phyloP scores from a whole-genome alignment of 2,888 invertebrate species.

The Lydus trimaculatus region DNA sequence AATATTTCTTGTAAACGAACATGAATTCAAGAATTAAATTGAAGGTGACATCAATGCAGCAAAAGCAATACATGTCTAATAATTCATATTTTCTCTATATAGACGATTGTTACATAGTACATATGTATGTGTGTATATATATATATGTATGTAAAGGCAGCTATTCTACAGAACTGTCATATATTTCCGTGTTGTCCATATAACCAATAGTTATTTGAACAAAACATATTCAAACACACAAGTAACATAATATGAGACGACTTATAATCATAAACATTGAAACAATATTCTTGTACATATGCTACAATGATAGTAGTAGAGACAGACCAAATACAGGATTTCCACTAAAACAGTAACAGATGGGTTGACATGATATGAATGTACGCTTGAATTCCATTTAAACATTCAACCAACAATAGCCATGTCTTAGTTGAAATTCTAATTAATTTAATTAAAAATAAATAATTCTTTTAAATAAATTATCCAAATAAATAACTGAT shows the following conservation, averaged over 20 bases:
- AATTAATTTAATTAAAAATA: conserved; percentile 27
- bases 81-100: conserved; percentile 8
- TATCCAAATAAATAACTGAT: conserved; percentile 23
- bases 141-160: not conserved
- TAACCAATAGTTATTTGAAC: not conserved
- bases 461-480: conserved; percentile 23
- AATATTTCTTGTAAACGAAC: not conserved
- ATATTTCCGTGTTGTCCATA: not conserved
- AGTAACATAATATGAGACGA: not conserved
- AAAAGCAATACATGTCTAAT: conserved; percentile 11
- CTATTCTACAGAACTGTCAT: not conserved
- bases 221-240: not conserved
- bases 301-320: not conserved
- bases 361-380: not conserved
- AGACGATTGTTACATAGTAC: not conserved
- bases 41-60: conserved; percentile 15
- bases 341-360: conserved; percentile 1
- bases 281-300: not conserved
- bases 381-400: not conserved
- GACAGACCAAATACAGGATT: not conserved
- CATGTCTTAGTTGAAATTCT: not conserved
- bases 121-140: not conserved
- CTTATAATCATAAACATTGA: not conserved
- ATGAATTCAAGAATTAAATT: conserved; percentile 12
- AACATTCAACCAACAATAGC: not conserved